Percentiles rank a stretch among this genome's conserved stretches.
phyloP scores from a whole-genome alignment of 35 echinoderm and acorn worm species.

The Heliocidaris erythrogramma region DNA sequence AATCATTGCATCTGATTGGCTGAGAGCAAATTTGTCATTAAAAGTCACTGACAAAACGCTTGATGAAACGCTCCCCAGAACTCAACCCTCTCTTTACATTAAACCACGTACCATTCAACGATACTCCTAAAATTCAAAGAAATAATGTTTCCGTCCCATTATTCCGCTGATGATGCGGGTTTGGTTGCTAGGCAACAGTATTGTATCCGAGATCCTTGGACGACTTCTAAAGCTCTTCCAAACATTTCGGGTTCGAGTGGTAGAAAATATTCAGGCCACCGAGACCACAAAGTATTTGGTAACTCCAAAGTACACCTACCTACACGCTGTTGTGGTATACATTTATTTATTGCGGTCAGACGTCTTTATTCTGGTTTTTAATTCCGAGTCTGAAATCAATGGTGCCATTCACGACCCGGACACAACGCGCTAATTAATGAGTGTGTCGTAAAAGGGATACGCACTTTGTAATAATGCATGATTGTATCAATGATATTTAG shows the following conservation, averaged over 20 bases:
- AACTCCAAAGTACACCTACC: not conserved
- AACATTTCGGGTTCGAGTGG: not conserved
- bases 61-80: no score
- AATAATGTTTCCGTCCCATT: not conserved
- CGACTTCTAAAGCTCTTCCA: not conserved
- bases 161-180: not conserved
- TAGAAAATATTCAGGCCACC: not conserved
- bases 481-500: no score
- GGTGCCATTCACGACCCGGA: not conserved
- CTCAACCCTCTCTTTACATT: no score
- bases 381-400: not conserved
- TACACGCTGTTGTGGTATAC: not conserved
- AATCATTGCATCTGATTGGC: no score
- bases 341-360: not conserved
- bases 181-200: not conserved
- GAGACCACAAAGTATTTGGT: not conserved
- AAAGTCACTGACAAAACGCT: no score
- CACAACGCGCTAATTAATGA: not conserved
- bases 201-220: not conserved
- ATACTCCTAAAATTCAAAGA: not conserved
- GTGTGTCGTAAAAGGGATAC: not conserved
- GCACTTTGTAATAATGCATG: not conserved
- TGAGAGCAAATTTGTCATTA: no score
- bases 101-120: not conserved
- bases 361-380: not conserved